These are phyloP conservation scores for Zygaena filipendulae DNA, from an alignment of 2,888 invertebrate genomes.

Conservation along the genomic window DNA sequence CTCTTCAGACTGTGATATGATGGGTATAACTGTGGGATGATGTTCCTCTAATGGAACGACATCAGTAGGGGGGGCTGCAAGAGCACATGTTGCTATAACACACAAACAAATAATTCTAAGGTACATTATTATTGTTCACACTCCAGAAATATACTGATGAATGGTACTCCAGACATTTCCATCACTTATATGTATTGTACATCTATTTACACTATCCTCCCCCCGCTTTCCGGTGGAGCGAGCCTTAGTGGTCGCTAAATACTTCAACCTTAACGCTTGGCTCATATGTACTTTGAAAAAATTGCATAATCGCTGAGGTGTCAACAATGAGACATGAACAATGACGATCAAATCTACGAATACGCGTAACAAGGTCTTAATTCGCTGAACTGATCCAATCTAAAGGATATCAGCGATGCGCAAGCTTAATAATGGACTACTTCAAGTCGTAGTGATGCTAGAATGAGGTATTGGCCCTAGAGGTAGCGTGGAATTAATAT, in stretches of 20 bases:
- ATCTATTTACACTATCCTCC: slow-evolving; percentile 64
- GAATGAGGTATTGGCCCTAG: too few relatives aligned
- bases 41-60: slow-evolving; percentile 38
- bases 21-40: slow-evolving; percentile 54
- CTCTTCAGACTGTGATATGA: slow-evolving; percentile 60
- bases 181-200: slow-evolving; percentile 59
- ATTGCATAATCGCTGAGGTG: slow-evolving; percentile 60
- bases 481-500: not conserved
- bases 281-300: slow-evolving; percentile 55
- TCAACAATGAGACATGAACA: slow-evolving; percentile 53
- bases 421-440: slow-evolving; percentile 1
- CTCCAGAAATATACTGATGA: slow-evolving; percentile 44
- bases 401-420: not conserved
- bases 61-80: slow-evolving; percentile 32
- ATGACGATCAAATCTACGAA: slow-evolving; percentile 34
- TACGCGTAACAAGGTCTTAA: slow-evolving; percentile 27
- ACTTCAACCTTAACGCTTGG: slow-evolving; percentile 63
- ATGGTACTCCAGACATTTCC: slow-evolving; percentile 53
- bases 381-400: slow-evolving; percentile 3
- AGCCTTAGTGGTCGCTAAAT: slow-evolving; percentile 59
- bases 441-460: too few relatives aligned
- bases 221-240: slow-evolving; percentile 52
- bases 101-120: slow-evolving; percentile 32
- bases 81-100: slow-evolving; percentile 24
- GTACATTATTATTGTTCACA: too few relatives aligned